Evolutionary conservation across 2,113 vertebrate genomes (phyloP), one percentile per base, ranked within the genome.

Genomic region (Tyrannus savana): DNA sequence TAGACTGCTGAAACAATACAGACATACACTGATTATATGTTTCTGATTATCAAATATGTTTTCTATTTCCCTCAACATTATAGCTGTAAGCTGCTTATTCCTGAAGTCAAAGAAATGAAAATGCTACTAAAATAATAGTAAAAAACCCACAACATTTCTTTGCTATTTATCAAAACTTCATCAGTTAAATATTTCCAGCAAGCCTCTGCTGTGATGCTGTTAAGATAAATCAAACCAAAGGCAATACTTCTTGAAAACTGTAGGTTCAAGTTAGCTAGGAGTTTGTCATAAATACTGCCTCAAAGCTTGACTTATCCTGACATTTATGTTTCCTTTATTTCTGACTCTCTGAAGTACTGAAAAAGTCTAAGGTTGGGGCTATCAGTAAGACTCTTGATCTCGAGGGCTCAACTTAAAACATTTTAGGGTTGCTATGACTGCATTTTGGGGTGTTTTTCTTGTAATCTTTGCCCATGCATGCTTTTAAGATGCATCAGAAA

Each of bases 271-370:
- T 84, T 73, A 89, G 44, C 10, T 56, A 75, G 39, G 42, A 52
- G 6, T 31, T 86, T 84, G 39, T 79, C 46, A 95, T 60, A 93
- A 84, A 84, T 60, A 92, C 19, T 50, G 44, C 47, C 64, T 93
- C 49, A 75, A 91, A 93, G 23, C n/a, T 49, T 85, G 81, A 82
- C 80, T 93, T 85, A 78, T 6, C 46, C 41, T 84, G 89, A 86
- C 73, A 87, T 84, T 84, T 78, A 50, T 78, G 52, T 82, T 95
- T 74, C n/a, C 33, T 93, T 94, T 93, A 68, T 75, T 82, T 47
- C 44, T 72, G 30, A 37, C 23, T 63, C 81, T 68, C n/a, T 69
- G 78, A 95, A 94, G 62, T 66, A 89, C 22, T 46, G 44, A 66
- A 90, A 60, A 87, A 91, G 21, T 82, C 49, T 49, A 84, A 11